Percentiles rank a stretch among this genome's conserved stretches.
These are phyloP conservation scores for Cheilosia vulpina DNA, from an alignment of 2,888 invertebrate genomes.

Conservation along the genomic window DNA sequence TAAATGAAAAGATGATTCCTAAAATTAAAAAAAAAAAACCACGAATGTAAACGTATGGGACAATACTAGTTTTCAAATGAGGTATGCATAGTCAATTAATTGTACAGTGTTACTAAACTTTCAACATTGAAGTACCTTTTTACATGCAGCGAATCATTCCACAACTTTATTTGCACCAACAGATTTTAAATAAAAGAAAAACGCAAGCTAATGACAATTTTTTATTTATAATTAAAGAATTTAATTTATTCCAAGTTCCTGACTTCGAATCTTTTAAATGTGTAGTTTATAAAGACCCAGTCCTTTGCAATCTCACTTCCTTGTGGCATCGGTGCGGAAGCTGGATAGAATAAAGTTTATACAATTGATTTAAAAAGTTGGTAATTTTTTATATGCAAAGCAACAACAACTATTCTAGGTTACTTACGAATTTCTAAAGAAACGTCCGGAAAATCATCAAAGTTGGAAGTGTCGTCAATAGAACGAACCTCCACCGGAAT, in stretches of 20 bases:
- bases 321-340: conserved; percentile 93
- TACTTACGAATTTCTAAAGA: conserved; percentile 98
- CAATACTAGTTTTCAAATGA: too few species aligned
- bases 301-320: conserved; percentile 98
- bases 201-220: conserved; percentile 4
- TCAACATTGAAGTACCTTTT: too few species aligned
- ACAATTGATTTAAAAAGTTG: background rate
- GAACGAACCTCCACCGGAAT: conserved; percentile 98
- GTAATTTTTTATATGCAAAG: too few species aligned
- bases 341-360: conserved; percentile 83
- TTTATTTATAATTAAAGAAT: conserved; percentile 24
- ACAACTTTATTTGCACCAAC: conserved; percentile 4
- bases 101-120: too few species aligned
- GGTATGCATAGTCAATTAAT: too few species aligned
- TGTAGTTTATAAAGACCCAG: conserved; percentile 99
- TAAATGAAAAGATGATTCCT: too few species aligned
- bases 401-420: background rate
- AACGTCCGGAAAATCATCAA: conserved; percentile 99
- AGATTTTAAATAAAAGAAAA: background rate
- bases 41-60: too few species aligned
- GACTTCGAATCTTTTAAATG: conserved; percentile 99
- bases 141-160: too few species aligned
- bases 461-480: conserved; percentile 99
- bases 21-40: too few species aligned
- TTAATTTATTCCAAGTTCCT: conserved; percentile 81